Base-by-base conservation (phyloP, 2,888 invertebrate species). In the Xestia rhomboidea region DNA sequence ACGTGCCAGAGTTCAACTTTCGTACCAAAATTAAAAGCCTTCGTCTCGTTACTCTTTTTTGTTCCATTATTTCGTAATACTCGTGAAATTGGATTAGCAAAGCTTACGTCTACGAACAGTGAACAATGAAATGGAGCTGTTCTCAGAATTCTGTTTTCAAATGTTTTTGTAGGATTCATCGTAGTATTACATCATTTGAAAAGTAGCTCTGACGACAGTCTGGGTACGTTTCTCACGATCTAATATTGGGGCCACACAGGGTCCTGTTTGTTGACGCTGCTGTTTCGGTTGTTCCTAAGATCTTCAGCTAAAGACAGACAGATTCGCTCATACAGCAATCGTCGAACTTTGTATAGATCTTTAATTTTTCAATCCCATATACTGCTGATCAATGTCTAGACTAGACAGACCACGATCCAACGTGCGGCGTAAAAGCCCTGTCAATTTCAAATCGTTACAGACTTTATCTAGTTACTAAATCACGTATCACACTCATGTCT, bases 71-170 rank as follows among this genome's bases (percentile, higher is more conserved):
- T 76, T 77, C 49, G 72, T 76, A 75, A 77, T 46, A 54, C 15
- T 74, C 69, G 77, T 77, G 82, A 79, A 76, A 77, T 77, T 82
- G 73, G 77, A 84, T 78, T 76, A 75, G 75, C 60, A 63, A 76
- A 76, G 77, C 80, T 79, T 73, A 69, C 69, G 71, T 82, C 68
- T 83, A 27, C 66, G 34, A 34, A 34, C 7, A 66, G 6, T 76
- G 73, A 71, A 81, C 76, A 81, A 79, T 71, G 70, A 64, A 54
- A 62, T 44, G 24, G 49, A 77, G 67, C 44, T 46, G 34, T 67
- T 73, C 74, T 73, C 10, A 72, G 57, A 68, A 82, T 34, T n/a
- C 66, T 18, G 57, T 49, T 74, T 69, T 24, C 27, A 13, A 63
- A 24, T 34, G 24, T 63, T 60, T 60, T 60, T 30, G 18, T 8